Evolutionary conservation across 2,113 vertebrate species (phyloP), one percentile per base, ranked within the genome.

Genomic region (Corapipo altera): DNA sequence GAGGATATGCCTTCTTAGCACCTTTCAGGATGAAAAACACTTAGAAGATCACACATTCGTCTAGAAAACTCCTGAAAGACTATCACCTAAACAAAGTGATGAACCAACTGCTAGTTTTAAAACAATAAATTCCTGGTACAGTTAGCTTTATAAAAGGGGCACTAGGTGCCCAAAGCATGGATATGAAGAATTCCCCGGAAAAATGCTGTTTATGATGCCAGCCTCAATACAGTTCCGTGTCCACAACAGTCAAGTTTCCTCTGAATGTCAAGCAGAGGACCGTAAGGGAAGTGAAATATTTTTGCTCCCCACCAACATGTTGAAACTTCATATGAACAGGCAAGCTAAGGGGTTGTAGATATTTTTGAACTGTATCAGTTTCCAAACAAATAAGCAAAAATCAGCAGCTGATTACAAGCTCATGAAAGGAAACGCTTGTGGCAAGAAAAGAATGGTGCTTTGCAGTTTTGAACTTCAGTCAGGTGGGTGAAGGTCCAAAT

Each of bases 251-350:
- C 59, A 89, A 94, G 62, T 33, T 70, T 87, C 28, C 81, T 65
- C 67, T 51, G 23, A 91, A 80, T 78, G 52, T 65, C 61, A 57
- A 70, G 22, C 64, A 66, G 33, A 89, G 71, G 80, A 65, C 59
- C 3, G 2, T 81, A 71, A 44, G 28, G 7, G 58, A 67, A 72
- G 43, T 52, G 57, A 93, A 96, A 13, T 51, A 51, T 48, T 85
- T 81, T 89, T 88, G 32, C 61, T 88, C 13, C 78, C 75, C 35
- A 65, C 9, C 35, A 74, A 41, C 8, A 51, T 21, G 41, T 59
- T 85, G 55, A 91, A 73, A 64, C 43, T 89, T 93, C 55, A 89
- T 75, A 58, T 58, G 90, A 91, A 86, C 55, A 88, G 87, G 73
- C 23, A 46, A 91, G 44, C 13, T 75, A 65, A 80, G 11, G 67